phyloP scores from a whole-genome alignment of 1,140 invertebrate species.

The Megathymus violae region DNA sequence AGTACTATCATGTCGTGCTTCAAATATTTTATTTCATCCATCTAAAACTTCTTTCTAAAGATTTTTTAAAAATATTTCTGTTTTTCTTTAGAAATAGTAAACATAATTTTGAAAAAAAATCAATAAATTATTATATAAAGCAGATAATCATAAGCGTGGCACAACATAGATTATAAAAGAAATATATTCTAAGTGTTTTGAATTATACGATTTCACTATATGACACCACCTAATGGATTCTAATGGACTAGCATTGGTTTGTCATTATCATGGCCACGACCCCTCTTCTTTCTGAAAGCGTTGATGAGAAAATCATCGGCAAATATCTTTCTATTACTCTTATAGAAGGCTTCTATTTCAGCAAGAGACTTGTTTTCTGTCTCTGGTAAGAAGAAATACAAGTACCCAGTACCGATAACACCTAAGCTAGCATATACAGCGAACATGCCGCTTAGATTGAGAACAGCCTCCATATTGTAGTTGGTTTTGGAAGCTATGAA shows the following conservation, averaged over 20 bases:
- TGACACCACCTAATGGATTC: slow-evolving; percentile 16
- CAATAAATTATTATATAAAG: too few species aligned
- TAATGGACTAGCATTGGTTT: slow-evolving; percentile 70
- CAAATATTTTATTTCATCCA: too few species aligned
- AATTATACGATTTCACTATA: too few species aligned
- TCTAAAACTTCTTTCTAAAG: too few species aligned
- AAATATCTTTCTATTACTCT: slow-evolving; percentile 68
- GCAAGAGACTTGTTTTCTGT: slow-evolving; percentile 90
- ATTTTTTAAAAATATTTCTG: too few species aligned
- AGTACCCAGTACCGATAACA: slow-evolving; percentile 84
- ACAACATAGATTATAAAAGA: too few species aligned
- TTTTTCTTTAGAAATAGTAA: too few species aligned
- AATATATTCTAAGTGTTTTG: too few species aligned
- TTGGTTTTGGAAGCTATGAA: slow-evolving; percentile 87
- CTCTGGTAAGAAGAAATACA: slow-evolving; percentile 89
- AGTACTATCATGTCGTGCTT: too few species aligned
- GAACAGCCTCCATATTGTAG: slow-evolving; percentile 78
- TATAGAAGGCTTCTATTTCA: slow-evolving; percentile 86
- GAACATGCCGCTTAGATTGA: slow-evolving; percentile 85
- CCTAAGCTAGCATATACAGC: slow-evolving; percentile 85
- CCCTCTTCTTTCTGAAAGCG: slow-evolving; percentile 60
- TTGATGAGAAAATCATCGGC: slow-evolving; percentile 75
- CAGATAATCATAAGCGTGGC: too few species aligned
- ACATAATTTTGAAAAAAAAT: too few species aligned
- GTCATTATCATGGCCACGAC: slow-evolving; percentile 43